Evolutionary conservation across 2,797 vertebrate species (phyloP), one percentile per base, ranked within the genome.

Genomic region (Brachyalestes nurse): DNA sequence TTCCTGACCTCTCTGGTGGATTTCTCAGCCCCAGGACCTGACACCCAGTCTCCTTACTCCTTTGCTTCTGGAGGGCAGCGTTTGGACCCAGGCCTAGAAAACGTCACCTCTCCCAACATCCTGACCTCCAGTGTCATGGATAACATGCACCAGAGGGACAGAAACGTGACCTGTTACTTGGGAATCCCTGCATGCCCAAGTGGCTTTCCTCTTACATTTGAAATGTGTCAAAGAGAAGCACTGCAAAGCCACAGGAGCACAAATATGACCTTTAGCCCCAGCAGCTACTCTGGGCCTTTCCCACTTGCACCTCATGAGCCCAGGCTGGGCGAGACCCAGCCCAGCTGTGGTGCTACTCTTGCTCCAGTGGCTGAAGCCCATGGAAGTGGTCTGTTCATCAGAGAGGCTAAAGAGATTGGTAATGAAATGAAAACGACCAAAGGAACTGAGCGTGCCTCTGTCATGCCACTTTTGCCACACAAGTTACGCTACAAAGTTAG

Each of bases 401-500:
- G 34, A 5, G 60, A 80, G 19, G 51, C 61, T 6, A 51, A 25
- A 51, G 62, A 66, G 3, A 23, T 13, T 47, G 9, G 45, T 51
- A 72, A 81, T 55, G 58, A 60, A 66, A 51, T 19, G 28, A 62
- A 28, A 34, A 2, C 9, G 6, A 45, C 13, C 28, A 80, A 79
- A 34, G 66, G 47, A 62, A 9, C 38, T 14, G 53, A 62, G 28
- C 60, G 51, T 5, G 72, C 6, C 8, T 40, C 49, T 9, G 16
- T n/a, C 34, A 53, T 79, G 9, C 77, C 81, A 40, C 82, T 85
- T 45, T 73, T 90, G 28, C 90, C 90, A 8, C 87, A 90, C 72
- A 90, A 90, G 83, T 74, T 90, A 45, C 87, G 90, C 73, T 88
- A 87, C 80, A 90, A 90, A 82, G 57, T 77, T 6, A 72, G 38